Evolutionary conservation across 2,888 invertebrate species (phyloP).

Genomic region (Macrosoma leucophasiata): DNA sequence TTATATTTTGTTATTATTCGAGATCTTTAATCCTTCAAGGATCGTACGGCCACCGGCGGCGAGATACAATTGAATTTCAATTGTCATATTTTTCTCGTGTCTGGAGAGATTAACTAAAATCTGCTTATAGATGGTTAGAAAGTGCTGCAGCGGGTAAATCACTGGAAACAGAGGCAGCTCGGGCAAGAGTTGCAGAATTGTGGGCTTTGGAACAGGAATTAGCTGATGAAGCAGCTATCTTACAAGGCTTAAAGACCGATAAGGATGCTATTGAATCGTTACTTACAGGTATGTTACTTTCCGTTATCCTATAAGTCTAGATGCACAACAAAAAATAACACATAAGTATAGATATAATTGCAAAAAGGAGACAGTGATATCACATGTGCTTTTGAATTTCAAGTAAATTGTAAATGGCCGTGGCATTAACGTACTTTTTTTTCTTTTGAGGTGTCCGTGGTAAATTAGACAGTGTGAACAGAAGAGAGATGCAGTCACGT

Average conservation of each 20-base stretch:
- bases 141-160: slow-evolving; percentile 83
- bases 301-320: no score
- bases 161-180: slow-evolving; percentile 63
- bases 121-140: slow-evolving; percentile 83
- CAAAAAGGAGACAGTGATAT: no score
- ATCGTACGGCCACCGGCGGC: neutral
- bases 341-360: no score
- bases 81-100: neutral
- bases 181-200: slow-evolving; percentile 63
- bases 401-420: no score
- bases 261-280: slow-evolving; percentile 67
- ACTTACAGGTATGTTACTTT: slow-evolving; percentile 43
- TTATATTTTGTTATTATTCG: slow-evolving; percentile 1
- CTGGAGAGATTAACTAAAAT: neutral
- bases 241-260: slow-evolving; percentile 64
- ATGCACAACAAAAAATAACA: no score
- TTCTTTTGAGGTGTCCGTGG: slow-evolving; percentile 50
- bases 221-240: slow-evolving; percentile 66
- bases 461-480: slow-evolving; percentile 49
- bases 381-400: no score
- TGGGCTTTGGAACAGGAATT: slow-evolving; percentile 69
- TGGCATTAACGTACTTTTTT: neutral
- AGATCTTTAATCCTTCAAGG: neutral
- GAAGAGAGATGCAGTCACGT: slow-evolving; percentile 28
- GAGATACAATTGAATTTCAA: neutral